Evolutionary conservation across 2,113 vertebrate species (phyloP).

Genomic region (Etheostoma spectabile): DNA sequence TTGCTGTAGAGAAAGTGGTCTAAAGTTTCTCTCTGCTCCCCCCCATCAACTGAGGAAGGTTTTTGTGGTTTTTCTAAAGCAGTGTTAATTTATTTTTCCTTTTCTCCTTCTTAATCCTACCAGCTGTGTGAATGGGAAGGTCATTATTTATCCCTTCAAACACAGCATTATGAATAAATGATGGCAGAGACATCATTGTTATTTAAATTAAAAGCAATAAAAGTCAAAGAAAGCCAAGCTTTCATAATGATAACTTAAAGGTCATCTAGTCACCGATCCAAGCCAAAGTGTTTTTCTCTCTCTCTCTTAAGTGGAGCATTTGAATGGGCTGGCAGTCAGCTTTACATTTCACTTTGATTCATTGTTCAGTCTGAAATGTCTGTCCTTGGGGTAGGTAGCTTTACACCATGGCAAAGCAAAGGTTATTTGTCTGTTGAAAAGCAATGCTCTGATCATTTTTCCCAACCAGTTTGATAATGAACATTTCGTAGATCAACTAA

Average conservation of each 20-base stretch:
- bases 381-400: constrained; percentile 31
- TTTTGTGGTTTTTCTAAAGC: constrained; percentile 41
- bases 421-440: constrained; percentile 41
- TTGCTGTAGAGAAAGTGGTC: not conserved
- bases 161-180: constrained; percentile 47
- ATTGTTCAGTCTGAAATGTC: constrained; percentile 43
- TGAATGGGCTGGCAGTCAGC: constrained; percentile 46
- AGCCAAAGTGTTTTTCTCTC: constrained; percentile 23
- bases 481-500: constrained; percentile 5
- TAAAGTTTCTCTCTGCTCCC: not conserved
- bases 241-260: constrained; percentile 55
- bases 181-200: constrained; percentile 43
- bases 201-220: constrained; percentile 46
- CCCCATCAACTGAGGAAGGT: not conserved
- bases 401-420: constrained; percentile 37
- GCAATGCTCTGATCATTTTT: constrained; percentile 17
- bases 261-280: constrained; percentile 52
- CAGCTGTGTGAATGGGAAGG: constrained; percentile 41
- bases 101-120: constrained; percentile 41
- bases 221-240: constrained; percentile 26
- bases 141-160: constrained; percentile 56
- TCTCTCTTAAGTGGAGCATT: constrained; percentile 38
- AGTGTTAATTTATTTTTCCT: constrained; percentile 30
- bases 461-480: not conserved
- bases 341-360: constrained; percentile 53